These are phyloP conservation scores for Drosophila eugracilis DNA, from an alignment of 1,140 invertebrate genomes.

Conservation along the genomic window DNA sequence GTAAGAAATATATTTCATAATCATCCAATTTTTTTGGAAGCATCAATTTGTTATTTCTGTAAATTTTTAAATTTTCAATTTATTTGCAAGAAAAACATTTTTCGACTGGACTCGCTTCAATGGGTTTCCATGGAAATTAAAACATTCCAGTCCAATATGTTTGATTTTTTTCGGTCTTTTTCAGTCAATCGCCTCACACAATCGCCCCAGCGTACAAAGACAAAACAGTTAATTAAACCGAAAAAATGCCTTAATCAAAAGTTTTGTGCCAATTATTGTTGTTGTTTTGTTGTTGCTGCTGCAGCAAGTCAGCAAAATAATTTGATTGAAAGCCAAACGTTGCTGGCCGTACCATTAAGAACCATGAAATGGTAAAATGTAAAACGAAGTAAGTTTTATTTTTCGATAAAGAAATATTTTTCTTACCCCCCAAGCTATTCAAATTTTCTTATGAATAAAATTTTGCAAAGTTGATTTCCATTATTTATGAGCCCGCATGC, in stretches of 20 bases:
- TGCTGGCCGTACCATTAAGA: conserved; percentile 20
- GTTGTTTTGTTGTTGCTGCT: conserved; percentile 33
- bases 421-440: background rate
- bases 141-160: conserved; percentile 14
- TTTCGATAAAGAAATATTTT: background rate
- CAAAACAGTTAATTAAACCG: conserved; percentile 62
- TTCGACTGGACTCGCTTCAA: background rate
- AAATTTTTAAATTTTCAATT: too few species aligned
- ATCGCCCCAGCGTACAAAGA: background rate
- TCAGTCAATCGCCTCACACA: background rate
- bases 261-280: conserved; percentile 30
- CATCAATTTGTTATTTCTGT: too few species aligned
- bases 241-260: conserved; percentile 55
- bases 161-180: background rate
- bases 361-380: background rate
- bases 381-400: background rate
- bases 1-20: too few species aligned
- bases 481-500: conserved; percentile 19
- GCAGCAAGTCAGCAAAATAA: conserved; percentile 40
- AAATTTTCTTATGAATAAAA: background rate
- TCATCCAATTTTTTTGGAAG: too few species aligned
- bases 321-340: conserved; percentile 30
- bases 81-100: too few species aligned
- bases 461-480: conserved; percentile 21
- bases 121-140: conserved; percentile 1